Evolutionary conservation across 2,113 vertebrate species (phyloP).

Genomic region (Apus apus): DNA sequence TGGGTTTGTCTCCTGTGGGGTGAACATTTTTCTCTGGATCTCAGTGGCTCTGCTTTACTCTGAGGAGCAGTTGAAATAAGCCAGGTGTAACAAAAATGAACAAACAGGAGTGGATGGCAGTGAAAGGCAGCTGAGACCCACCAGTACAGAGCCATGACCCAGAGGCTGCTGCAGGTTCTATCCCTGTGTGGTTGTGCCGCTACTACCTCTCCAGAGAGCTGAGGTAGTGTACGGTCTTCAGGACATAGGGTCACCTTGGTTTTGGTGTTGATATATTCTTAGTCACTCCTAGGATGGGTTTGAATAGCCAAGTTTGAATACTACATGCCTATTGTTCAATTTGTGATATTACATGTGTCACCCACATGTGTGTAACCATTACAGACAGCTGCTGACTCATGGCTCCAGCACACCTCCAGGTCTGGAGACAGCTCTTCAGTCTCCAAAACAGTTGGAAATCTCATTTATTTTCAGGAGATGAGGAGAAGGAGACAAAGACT

Average conservation of each 20-base stretch:
- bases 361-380: neutral
- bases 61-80: neutral
- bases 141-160: accelerated
- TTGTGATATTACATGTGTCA: constrained; percentile 11
- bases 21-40: neutral
- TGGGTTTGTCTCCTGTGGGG: neutral
- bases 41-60: neutral
- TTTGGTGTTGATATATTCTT: neutral
- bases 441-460: constrained; percentile 30
- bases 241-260: neutral
- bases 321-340: neutral
- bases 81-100: neutral
- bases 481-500: neutral
- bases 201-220: neutral
- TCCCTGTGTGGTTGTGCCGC: neutral
- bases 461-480: neutral
- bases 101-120: accelerated
- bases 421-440: neutral
- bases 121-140: neutral
- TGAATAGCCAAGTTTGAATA: neutral
- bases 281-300: neutral
- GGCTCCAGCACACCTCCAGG: neutral
- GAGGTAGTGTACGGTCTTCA: neutral
- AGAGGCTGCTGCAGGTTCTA: neutral
- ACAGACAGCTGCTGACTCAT: constrained; percentile 38